Percentiles rank a stretch among this genome's conserved stretches.
Conservation (phyloP, 2,113 vertebrate species). For the Pedionomus torquatus region DNA sequence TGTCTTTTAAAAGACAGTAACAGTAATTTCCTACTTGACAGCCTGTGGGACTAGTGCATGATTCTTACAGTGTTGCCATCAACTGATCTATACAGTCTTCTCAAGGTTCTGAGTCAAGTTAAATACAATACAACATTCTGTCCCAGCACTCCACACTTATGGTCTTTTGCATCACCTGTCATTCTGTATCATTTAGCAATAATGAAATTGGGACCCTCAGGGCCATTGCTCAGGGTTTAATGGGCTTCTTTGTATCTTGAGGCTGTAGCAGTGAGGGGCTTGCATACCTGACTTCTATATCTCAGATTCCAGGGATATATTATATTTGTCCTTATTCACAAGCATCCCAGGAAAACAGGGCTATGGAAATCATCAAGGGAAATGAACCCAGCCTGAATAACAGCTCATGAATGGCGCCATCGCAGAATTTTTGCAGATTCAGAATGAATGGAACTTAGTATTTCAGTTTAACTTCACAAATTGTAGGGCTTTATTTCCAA, state of each 20-base stretch:
- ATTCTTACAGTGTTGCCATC: neutral
- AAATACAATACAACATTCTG: neutral
- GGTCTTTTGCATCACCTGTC: neutral
- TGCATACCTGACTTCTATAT: neutral
- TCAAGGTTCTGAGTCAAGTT: no score
- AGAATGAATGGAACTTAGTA: neutral
- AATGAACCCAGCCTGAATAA: neutral
- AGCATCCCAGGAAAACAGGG: neutral
- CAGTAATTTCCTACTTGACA: neutral
- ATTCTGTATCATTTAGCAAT: neutral
- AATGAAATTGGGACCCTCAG: neutral
- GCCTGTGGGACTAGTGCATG: neutral
- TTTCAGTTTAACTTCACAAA: neutral
- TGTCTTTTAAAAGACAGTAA: neutral
- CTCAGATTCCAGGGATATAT: neutral
- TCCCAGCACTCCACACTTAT: neutral
- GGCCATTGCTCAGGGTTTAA: neutral
- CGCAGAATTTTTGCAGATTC: neutral
- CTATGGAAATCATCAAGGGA: neutral
- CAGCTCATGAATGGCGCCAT: neutral
- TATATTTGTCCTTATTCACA: neutral
- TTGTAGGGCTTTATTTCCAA: neutral
- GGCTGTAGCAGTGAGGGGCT: neutral
- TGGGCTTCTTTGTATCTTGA: neutral
- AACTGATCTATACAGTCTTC: neutral